Percentiles rank a stretch among this genome's conserved stretches.
Evolutionary conservation across 1,140 invertebrate genomes (phyloP).

Genomic region (Pogonomyrmex californicus): DNA sequence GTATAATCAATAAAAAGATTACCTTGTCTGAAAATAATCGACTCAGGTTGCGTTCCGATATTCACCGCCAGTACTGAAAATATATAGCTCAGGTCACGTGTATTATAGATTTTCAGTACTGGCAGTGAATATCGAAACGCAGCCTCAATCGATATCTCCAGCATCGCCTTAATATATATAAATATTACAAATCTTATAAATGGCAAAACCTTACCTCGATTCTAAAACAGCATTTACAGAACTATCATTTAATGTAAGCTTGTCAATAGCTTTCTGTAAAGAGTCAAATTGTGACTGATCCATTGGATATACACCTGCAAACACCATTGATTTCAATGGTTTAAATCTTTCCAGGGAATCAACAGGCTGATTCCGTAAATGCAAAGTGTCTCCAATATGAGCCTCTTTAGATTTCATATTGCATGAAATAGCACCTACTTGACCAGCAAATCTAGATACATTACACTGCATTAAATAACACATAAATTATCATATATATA

Average conservation of each 20-base stretch:
- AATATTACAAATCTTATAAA: background rate
- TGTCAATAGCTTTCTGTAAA: slow-evolving; percentile 94
- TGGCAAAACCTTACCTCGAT: slow-evolving; percentile 89
- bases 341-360: slow-evolving; percentile 90
- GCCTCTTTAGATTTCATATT: slow-evolving; percentile 95
- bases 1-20: no score
- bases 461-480: slow-evolving; percentile 30
- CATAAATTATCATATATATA: background rate
- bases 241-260: slow-evolving; percentile 97
- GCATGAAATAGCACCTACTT: slow-evolving; percentile 94
- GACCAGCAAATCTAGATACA: slow-evolving; percentile 90
- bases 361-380: slow-evolving; percentile 87
- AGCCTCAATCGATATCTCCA: background rate
- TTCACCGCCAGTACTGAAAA: no score
- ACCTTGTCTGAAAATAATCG: no score
- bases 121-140: no score
- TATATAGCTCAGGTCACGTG: no score
- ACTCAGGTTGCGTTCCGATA: no score
- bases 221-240: slow-evolving; percentile 94
- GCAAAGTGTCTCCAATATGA: slow-evolving; percentile 95
- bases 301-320: slow-evolving; percentile 97
- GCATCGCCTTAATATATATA: background rate
- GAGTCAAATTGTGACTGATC: slow-evolving; percentile 94
- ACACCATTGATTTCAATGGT: slow-evolving; percentile 95
- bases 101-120: no score